Evolutionary conservation across 1,140 invertebrate species (phyloP).

Genomic region (Belonocnema kinseyi): DNA sequence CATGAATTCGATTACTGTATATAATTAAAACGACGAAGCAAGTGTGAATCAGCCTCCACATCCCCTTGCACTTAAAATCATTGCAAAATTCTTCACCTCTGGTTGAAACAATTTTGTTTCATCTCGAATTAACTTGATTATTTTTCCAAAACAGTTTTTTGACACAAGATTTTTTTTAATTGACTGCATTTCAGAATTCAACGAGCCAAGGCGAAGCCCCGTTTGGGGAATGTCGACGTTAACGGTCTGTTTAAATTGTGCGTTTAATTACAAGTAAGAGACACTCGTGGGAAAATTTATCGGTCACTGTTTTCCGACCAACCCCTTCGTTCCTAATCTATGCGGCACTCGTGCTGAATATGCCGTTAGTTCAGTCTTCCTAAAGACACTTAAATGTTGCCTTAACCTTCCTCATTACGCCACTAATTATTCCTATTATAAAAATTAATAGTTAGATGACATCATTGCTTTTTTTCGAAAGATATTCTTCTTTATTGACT

Average conservation of each 20-base stretch:
- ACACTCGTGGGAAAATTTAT: slow-evolving; percentile 71
- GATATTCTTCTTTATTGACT: too few species aligned
- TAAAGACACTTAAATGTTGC: not conserved
- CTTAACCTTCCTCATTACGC: not conserved
- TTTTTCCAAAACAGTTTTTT: not conserved
- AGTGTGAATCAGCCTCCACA: not conserved
- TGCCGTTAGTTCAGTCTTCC: slow-evolving; percentile 43
- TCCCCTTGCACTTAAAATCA: slow-evolving; percentile 13
- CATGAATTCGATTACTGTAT: slow-evolving; percentile 32
- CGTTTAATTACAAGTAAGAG: slow-evolving; percentile 75
- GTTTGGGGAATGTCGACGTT: slow-evolving; percentile 66
- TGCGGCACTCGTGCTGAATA: slow-evolving; percentile 67
- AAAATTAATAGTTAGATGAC: too few species aligned
- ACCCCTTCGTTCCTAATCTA: slow-evolving; percentile 69
- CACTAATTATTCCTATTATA: not conserved
- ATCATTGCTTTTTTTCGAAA: too few species aligned
- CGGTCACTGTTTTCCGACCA: slow-evolving; percentile 69
- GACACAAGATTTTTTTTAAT: not conserved
- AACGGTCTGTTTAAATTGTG: slow-evolving; percentile 73
- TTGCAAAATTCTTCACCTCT: not conserved
- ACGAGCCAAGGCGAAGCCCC: slow-evolving; percentile 50
- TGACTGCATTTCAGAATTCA: slow-evolving; percentile 47
- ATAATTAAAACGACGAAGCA: slow-evolving; percentile 6
- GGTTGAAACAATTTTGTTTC: too few species aligned
- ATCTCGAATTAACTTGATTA: not conserved